Conservation (phyloP, 2,888 invertebrate genomes). For the Drosophila rubida region DNA sequence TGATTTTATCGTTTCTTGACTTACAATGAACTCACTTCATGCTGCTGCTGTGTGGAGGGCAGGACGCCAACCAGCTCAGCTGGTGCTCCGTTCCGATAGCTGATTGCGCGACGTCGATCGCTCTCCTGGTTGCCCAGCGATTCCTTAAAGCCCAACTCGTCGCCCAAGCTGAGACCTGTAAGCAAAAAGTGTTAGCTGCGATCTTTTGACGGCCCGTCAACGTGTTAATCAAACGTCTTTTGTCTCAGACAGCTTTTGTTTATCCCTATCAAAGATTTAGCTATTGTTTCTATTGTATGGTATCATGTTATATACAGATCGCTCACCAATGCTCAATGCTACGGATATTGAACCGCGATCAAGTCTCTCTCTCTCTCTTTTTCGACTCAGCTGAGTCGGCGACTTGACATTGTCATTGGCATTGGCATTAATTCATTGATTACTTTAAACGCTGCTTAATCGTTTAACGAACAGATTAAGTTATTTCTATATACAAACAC, state of each 20-base stretch:
- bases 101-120: constrained; percentile 89
- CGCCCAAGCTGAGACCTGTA: constrained; percentile 93
- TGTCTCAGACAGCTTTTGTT: constrained; percentile 49
- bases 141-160: constrained; percentile 93
- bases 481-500: constrained; percentile 34
- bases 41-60: constrained; percentile 66
- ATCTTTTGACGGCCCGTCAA: constrained; percentile 25
- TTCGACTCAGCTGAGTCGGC: constrained; percentile 31
- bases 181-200: constrained; percentile 33
- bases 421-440: constrained; percentile 82
- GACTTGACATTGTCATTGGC: constrained; percentile 67
- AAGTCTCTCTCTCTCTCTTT: constrained; percentile 16
- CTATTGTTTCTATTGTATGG: constrained; percentile 31
- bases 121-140: constrained; percentile 92
- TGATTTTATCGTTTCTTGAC: not conserved
- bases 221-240: constrained; percentile 57
- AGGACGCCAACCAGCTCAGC: constrained; percentile 84
- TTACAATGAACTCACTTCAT: constrained; percentile 36
- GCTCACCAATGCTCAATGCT: constrained; percentile 47
- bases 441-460: constrained; percentile 62
- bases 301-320: constrained; percentile 43
- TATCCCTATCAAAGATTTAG: constrained; percentile 22
- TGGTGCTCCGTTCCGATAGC: constrained; percentile 86
- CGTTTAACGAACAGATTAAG: constrained; percentile 40
- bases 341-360: constrained; percentile 57